Conservation (phyloP, 2,113 vertebrate genomes). For the Capreolus pygargus region DNA sequence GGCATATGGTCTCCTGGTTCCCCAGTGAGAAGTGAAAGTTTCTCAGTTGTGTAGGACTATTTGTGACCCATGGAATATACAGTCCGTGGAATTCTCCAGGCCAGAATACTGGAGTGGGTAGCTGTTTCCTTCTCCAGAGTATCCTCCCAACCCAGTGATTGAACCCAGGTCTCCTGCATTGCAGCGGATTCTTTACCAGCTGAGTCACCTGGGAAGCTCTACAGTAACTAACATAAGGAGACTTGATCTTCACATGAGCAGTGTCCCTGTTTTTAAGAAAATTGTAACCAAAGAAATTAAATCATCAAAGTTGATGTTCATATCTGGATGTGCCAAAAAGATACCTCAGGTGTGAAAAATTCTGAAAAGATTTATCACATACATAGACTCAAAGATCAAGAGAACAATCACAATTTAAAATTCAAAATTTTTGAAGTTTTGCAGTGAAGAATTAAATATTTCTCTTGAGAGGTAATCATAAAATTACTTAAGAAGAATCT, state of each 20-base stretch:
- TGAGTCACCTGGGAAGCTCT: neutral
- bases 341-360: neutral
- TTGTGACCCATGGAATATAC: neutral
- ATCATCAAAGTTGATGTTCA: neutral
- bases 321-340: neutral
- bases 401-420: neutral
- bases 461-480: neutral
- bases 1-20: neutral
- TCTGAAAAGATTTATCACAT: neutral
- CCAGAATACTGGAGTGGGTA: neutral
- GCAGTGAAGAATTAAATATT: neutral
- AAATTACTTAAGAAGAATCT: neutral
- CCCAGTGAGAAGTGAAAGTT: neutral
- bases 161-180: neutral
- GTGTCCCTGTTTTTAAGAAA: neutral
- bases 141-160: neutral
- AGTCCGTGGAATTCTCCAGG: neutral
- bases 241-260: neutral
- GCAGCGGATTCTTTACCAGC: neutral
- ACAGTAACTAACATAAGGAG: neutral
- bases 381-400: neutral
- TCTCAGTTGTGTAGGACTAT: accelerated
- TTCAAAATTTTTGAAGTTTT: neutral
- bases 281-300: neutral
- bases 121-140: neutral